These are phyloP conservation scores for Platalea minor DNA, from an alignment of 2,797 vertebrate genomes.

Conservation along the genomic window DNA sequence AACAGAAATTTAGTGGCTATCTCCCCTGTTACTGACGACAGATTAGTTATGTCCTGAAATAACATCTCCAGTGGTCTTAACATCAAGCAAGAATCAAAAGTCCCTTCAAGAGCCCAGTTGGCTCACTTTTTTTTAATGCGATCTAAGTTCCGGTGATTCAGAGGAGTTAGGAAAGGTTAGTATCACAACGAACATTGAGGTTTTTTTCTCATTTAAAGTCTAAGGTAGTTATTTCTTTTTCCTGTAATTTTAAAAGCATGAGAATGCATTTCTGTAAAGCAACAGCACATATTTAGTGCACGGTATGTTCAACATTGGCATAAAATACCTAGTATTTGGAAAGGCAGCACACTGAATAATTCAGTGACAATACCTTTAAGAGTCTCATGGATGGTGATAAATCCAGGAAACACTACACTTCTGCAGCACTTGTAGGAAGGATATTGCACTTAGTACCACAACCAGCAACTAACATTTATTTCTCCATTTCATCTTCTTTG, in stretches of 20 bases:
- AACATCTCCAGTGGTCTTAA: background rate
- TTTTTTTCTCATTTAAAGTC: background rate
- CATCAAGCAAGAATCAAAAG: background rate
- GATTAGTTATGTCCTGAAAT: background rate
- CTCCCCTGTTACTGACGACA: background rate
- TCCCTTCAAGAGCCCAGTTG: background rate
- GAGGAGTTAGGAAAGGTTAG: background rate
- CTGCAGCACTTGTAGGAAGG: background rate
- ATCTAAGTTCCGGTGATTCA: background rate
- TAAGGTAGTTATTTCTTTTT: background rate
- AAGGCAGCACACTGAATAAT: conserved; percentile 41
- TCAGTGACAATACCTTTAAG: background rate
- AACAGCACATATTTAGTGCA: background rate
- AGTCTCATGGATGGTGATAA: background rate
- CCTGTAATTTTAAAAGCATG: background rate
- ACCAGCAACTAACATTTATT: background rate
- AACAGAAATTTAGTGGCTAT: background rate
- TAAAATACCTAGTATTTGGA: background rate
- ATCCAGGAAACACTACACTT: background rate
- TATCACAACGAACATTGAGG: rapidly evolving
- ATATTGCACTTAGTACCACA: background rate
- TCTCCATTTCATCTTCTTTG: background rate
- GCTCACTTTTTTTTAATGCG: background rate
- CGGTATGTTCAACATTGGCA: background rate
- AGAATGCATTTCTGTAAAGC: background rate